phyloP scores from a whole-genome alignment of 2,797 vertebrate genomes.

The Pseudochromis fuscus region DNA sequence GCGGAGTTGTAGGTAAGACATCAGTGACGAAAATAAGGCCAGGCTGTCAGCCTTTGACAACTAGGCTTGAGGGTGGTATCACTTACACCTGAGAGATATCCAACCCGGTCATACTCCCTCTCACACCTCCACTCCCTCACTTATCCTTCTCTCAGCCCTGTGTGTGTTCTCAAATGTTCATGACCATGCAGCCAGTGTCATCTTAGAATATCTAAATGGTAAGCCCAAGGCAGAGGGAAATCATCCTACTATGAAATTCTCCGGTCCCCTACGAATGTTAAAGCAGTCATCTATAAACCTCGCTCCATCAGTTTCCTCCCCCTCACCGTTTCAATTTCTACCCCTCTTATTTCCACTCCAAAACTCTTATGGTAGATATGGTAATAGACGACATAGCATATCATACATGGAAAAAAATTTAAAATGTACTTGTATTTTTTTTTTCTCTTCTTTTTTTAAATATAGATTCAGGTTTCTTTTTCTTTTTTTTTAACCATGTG shows the following conservation, averaged over 20 bases:
- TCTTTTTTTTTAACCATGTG: slow-evolving; percentile 26
- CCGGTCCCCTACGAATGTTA: slow-evolving; percentile 64
- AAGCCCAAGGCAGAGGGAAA: slow-evolving; percentile 74
- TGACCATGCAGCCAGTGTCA: slow-evolving; percentile 70
- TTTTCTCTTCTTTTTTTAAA: slow-evolving; percentile 8
- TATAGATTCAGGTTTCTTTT: slow-evolving; percentile 13
- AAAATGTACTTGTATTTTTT: slow-evolving; percentile 1
- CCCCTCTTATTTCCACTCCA: slow-evolving; percentile 47
- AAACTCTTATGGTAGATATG: slow-evolving; percentile 12
- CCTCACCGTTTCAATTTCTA: slow-evolving; percentile 34
- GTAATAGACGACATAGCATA: slow-evolving; percentile 10
- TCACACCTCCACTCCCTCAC: slow-evolving; percentile 58
- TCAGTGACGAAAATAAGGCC: slow-evolving; percentile 60
- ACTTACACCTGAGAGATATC: slow-evolving; percentile 69
- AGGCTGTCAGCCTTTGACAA: slow-evolving; percentile 68
- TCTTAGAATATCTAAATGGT: slow-evolving; percentile 75
- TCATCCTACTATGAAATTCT: slow-evolving; percentile 74
- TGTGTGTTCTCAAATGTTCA: slow-evolving; percentile 79
- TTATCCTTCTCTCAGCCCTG: slow-evolving; percentile 56
- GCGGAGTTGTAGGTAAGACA: slow-evolving; percentile 55
- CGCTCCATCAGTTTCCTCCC: slow-evolving; percentile 43
- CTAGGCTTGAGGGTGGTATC: slow-evolving; percentile 55
- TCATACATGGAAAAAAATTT: slow-evolving; percentile 26
- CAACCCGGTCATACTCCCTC: slow-evolving; percentile 46
- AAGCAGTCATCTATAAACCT: slow-evolving; percentile 68